Evolutionary conservation across 2,888 invertebrate genomes (phyloP), one percentile per base, ranked within the genome.

Genomic region (Aphodius granarius): DNA sequence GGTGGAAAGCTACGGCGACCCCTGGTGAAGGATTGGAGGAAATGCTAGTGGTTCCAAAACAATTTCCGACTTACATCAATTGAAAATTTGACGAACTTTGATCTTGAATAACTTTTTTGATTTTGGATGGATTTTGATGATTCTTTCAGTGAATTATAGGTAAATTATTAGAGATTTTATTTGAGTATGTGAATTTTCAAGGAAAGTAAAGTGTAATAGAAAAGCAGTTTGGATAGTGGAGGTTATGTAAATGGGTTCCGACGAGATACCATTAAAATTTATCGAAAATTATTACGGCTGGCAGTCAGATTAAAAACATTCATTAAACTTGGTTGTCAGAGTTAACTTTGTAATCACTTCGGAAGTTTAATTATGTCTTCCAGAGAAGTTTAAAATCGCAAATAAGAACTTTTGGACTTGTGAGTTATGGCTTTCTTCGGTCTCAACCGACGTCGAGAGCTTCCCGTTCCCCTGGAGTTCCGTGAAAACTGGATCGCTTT

Each of bases 301-400:
- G 66, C 19, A 20, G 62, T 66, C 71, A 71, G 75, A 78, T 74
- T 76, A 75, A 78, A 77, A 76, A 76, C 77, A 75, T 78, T 78
- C 77, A 78, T 78, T 78, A 78, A 78, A 78, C 74, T 77, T 74
- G 66, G 78, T 80, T 80, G 81, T 81, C 80, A 79, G 81, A 82
- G 79, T 82, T 81, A 79, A 82, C 81, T 82, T 82, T 81, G 82
- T 83, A 83, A 83, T 83, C 81, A 81, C 81, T 80, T 80, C 80
- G 76, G 79, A 82, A 83, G 81, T 83, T 83, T 83, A 82, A 83
- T 83, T 82, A 81, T 81, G 81, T 81, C 80, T 79, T 76, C 82
- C 74, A 68, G 68, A 72, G 70, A 79, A 79, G 80, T 80, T 80
- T 79, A 78, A 80, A 80, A 80, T 80, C 79, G 79, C 79, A 79